Conservation (phyloP, 2,888 invertebrate species). For the Troides aeacus region DNA sequence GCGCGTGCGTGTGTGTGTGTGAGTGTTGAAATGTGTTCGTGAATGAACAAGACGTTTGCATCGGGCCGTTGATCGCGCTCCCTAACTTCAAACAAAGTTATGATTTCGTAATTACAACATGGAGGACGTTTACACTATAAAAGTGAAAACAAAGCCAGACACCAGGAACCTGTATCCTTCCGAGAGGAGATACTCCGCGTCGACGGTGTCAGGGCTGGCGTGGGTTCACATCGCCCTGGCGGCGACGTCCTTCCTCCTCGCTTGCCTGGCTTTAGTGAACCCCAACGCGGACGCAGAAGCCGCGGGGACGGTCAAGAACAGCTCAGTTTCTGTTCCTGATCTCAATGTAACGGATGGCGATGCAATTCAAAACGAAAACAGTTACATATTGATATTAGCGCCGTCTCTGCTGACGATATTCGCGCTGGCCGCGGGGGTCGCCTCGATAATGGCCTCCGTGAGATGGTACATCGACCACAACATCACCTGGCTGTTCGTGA, state of each 20-base stretch:
- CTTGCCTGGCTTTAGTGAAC: constrained; percentile 72
- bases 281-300: constrained; percentile 43
- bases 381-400: constrained; percentile 67
- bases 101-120: constrained; percentile 60
- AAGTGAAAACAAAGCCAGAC: constrained; percentile 82
- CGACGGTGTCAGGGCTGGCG: constrained; percentile 83
- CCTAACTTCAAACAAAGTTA: constrained; percentile 30
- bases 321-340: constrained; percentile 27
- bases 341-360: constrained; percentile 35
- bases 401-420: constrained; percentile 76
- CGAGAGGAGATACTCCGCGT: constrained; percentile 83
- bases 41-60: constrained; percentile 14
- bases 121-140: constrained; percentile 85
- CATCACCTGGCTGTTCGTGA: constrained; percentile 81
- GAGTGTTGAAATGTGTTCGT: constrained; percentile 25
- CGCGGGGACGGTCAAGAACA: constrained; percentile 27
- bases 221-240: constrained; percentile 83
- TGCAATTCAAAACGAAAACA: constrained; percentile 36
- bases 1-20: constrained; percentile 20
- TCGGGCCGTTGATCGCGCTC: constrained; percentile 13
- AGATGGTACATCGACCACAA: constrained; percentile 84
- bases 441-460: constrained; percentile 82
- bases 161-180: constrained; percentile 82
- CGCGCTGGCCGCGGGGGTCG: constrained; percentile 72
- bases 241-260: constrained; percentile 78